Percentiles rank a stretch among this genome's conserved stretches.
These are phyloP conservation scores for Odontamblyopus lacepedii DNA, from an alignment of 2,797 vertebrate species.

Conservation along the genomic window DNA sequence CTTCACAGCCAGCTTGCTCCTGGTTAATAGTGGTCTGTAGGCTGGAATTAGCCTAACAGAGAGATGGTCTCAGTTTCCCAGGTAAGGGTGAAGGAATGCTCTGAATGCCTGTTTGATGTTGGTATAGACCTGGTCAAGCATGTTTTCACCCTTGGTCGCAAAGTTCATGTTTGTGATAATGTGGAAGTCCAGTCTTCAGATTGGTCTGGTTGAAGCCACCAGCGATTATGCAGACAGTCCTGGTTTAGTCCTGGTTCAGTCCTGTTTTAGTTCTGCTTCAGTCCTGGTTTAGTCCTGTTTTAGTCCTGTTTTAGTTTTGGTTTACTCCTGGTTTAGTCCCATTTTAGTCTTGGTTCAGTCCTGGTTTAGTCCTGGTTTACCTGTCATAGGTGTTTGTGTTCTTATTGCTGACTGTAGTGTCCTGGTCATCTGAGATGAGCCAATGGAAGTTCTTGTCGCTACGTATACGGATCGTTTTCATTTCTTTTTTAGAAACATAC, in stretches of 20 bases:
- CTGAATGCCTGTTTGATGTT: no score
- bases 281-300: neutral
- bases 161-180: no score
- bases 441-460: slow-evolving; percentile 77
- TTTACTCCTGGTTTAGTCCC: neutral
- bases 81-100: no score
- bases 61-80: no score
- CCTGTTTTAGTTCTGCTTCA: neutral
- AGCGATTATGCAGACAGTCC: no score
- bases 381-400: slow-evolving; percentile 80
- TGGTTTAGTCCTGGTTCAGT: neutral
- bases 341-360: neutral
- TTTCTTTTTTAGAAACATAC: slow-evolving; percentile 70
- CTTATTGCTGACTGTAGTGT: slow-evolving; percentile 73
- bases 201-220: no score
- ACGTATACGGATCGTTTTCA: slow-evolving; percentile 73
- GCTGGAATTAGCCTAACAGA: no score
- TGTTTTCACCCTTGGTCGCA: no score
- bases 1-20: no score
- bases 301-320: neutral
- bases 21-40: no score
- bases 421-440: slow-evolving; percentile 77
- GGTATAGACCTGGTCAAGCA: no score
- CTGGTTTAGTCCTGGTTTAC: slow-evolving; percentile 34
- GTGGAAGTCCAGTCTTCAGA: no score